Percentiles rank a stretch among this genome's conserved stretches.
These are phyloP conservation scores for Archips xylosteana DNA, from an alignment of 2,888 invertebrate species.

Conservation along the genomic window DNA sequence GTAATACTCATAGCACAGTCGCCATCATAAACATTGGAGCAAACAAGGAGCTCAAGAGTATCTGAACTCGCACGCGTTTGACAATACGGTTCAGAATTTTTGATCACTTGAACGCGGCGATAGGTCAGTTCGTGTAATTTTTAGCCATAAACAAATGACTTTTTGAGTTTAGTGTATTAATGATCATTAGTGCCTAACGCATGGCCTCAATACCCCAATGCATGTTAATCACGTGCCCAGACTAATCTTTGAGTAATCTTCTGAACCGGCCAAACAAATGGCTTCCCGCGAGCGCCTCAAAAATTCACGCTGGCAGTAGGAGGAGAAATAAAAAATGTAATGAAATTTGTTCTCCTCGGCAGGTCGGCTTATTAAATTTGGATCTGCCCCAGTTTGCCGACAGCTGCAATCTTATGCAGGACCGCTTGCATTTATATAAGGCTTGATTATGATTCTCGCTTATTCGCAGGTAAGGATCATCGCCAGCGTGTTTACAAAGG, in stretches of 20 bases:
- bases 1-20: too few relatives aligned
- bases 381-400: constrained; percentile 38
- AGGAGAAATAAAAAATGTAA: constrained; percentile 26
- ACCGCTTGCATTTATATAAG: constrained; percentile 31
- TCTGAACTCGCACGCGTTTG: too few relatives aligned
- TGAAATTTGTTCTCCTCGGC: constrained; percentile 38
- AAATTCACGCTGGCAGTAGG: background rate
- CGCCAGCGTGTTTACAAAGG: constrained; percentile 10
- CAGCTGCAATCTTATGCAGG: constrained; percentile 9
- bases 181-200: too few relatives aligned
- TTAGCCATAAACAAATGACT: too few relatives aligned
- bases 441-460: constrained; percentile 22
- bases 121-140: too few relatives aligned
- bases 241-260: constrained; percentile 1
- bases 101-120: too few relatives aligned
- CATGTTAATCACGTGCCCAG: background rate
- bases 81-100: too few relatives aligned
- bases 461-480: constrained; percentile 14
- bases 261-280: constrained; percentile 14
- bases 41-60: too few relatives aligned
- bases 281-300: background rate
- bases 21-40: too few relatives aligned
- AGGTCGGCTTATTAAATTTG: constrained; percentile 41
- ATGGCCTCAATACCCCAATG: too few relatives aligned
- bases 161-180: too few relatives aligned